Base-by-base conservation (phyloP, 2,113 vertebrate genomes). In the Cariama cristata region DNA sequence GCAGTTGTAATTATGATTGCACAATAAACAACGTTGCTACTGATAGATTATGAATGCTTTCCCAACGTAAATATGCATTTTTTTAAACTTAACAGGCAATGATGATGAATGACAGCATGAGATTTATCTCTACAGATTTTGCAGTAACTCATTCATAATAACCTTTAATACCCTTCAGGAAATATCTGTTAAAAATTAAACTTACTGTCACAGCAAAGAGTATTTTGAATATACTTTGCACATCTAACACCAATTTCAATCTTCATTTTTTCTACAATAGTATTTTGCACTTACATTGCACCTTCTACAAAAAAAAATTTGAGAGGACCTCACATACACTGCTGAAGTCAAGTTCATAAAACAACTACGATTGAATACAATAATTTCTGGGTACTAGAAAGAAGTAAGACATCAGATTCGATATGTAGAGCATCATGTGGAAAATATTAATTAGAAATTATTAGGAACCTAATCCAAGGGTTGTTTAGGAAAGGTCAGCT, bases 401-500 rank as follows among this genome's bases (percentile, higher is more conserved):
- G 26, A 49, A 79, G 9, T 12, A 26, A 68, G 45, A 45, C 27
- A 95, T 69, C 50, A 55, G 55, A 59, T 84, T 92, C 81, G 55
- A 35, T 38, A 32, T 7, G 8, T 12, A 88, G 27, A 82, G 18
- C 20, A 40, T 56, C 33, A 53, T 8, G 21, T 12, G 27, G 35
- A 79, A 96, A 93, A 69, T 11, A 68, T 58, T 93, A 83, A 93
- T 96, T 90, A 80, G 21, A 72, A 71, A 33, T 72, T 95, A 92
- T 79, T 79, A 95, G 30, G 62, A 95, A 76, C 9, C 12, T 88
- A 69, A 86, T 92, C 35, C 40, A 44, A 72, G 49, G 6, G 62
- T 79, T 16, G 2, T 64, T 85, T 82, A 79, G 18, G 62, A 79
- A 96, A 95, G 63, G 62, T 86, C 75, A 86, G 19, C 21, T 18